Percentiles rank a stretch among this genome's conserved stretches.
Evolutionary conservation across 1,140 invertebrate species (phyloP).

Genomic region (Rhopalosiphum padi): DNA sequence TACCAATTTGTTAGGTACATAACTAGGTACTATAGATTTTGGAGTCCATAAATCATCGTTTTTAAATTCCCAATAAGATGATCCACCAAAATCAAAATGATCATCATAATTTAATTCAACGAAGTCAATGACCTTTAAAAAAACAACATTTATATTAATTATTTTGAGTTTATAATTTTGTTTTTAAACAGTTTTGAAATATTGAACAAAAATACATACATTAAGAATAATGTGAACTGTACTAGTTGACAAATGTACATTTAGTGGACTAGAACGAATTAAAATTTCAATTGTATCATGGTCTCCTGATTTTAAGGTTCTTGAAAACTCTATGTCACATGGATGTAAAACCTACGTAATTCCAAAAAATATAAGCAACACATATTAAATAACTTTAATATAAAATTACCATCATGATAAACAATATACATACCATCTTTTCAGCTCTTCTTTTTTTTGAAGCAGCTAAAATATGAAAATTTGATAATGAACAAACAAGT

Average conservation of each 20-base stretch:
- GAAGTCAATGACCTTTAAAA: conserved; percentile 17
- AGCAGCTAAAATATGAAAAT: conserved; percentile 73
- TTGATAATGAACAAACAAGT: conserved; percentile 71
- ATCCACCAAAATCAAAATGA: conserved; percentile 14
- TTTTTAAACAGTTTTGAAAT: background rate
- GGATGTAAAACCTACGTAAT: conserved; percentile 69
- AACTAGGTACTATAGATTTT: conserved; percentile 68
- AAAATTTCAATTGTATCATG: conserved; percentile 69
- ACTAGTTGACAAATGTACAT: conserved; percentile 77
- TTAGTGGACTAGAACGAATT: conserved; percentile 71
- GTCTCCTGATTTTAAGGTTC: conserved; percentile 69
- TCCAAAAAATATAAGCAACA: background rate
- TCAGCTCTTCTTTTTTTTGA: conserved; percentile 59
- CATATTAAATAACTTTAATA: background rate
- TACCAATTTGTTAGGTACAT: background rate
- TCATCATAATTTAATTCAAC: conserved; percentile 45
- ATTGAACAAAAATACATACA: conserved; percentile 63
- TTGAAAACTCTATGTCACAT: conserved; percentile 76
- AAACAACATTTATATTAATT: background rate
- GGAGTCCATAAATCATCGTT: conserved; percentile 78
- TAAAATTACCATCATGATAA: background rate
- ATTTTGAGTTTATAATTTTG: background rate
- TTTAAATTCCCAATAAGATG: conserved; percentile 53
- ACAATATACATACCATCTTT: conserved; percentile 36
- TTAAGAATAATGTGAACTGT: conserved; percentile 74